Evolutionary conservation across 1,140 invertebrate species (phyloP).

Genomic region (Spodoptera litura): DNA sequence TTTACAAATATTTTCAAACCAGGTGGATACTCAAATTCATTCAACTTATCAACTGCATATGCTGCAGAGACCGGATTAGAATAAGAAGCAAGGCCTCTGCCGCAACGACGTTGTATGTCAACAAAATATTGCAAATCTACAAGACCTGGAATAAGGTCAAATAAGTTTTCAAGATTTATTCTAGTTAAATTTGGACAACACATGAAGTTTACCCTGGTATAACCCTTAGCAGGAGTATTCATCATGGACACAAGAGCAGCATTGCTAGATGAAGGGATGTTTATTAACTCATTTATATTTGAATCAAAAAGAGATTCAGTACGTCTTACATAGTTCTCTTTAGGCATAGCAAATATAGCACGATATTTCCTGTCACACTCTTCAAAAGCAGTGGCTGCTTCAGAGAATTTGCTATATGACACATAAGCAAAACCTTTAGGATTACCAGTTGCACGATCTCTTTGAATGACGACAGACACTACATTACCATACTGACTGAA

Average conservation of each 20-base stretch:
- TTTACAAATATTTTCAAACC: slow-evolving; percentile 70
- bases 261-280: slow-evolving; percentile 47
- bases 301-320: slow-evolving; percentile 67
- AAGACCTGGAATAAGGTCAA: slow-evolving; percentile 74
- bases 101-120: slow-evolving; percentile 63
- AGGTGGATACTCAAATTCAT: slow-evolving; percentile 76
- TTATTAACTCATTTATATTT: slow-evolving; percentile 64
- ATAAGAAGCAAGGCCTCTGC: slow-evolving; percentile 69
- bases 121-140: slow-evolving; percentile 62
- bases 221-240: slow-evolving; percentile 64
- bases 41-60: slow-evolving; percentile 72
- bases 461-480: slow-evolving; percentile 93
- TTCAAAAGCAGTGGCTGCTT: slow-evolving; percentile 95
- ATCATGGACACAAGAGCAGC: slow-evolving; percentile 64
- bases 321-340: slow-evolving; percentile 66
- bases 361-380: slow-evolving; percentile 94
- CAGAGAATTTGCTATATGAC: slow-evolving; percentile 93
- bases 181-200: slow-evolving; percentile 68
- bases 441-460: slow-evolving; percentile 92
- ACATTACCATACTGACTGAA: slow-evolving; percentile 94
- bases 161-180: slow-evolving; percentile 64
- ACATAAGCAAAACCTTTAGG: slow-evolving; percentile 97
- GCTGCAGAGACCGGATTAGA: slow-evolving; percentile 72
- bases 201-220: slow-evolving; percentile 65
- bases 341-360: slow-evolving; percentile 96